Conservation (phyloP, 2,797 vertebrate genomes). For the Calcarius lapponicus region DNA sequence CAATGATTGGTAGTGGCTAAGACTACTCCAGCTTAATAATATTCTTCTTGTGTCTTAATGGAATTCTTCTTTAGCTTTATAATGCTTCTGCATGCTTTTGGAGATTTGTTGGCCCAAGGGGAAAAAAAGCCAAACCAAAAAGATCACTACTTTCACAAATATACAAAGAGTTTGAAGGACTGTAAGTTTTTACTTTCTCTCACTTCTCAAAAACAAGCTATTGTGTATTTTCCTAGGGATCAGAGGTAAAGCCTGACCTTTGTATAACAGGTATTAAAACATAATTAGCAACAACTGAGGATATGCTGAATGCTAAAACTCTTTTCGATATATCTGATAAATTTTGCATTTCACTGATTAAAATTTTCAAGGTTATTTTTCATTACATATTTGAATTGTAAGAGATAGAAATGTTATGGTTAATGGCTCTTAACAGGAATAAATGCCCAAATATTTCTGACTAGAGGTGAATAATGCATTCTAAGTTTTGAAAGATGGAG, state of each 20-base stretch:
- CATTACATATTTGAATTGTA: not conserved
- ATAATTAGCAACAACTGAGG: not conserved
- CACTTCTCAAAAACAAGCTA: not conserved
- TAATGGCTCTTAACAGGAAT: not conserved
- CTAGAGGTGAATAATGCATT: not conserved
- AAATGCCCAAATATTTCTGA: not conserved
- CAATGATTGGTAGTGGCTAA: not conserved
- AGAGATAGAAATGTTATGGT: not conserved
- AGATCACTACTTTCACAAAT: not conserved
- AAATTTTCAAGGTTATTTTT: not conserved
- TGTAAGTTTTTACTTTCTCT: not conserved
- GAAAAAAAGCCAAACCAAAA: not conserved
- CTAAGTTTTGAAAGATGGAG: not conserved
- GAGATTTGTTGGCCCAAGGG: fast-evolving
- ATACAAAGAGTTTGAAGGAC: not conserved
- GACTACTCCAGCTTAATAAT: not conserved
- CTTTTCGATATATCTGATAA: not conserved
- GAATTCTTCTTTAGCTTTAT: not conserved
- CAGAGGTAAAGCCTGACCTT: not conserved
- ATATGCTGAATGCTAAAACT: not conserved
- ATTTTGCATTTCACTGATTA: not conserved
- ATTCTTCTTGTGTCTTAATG: not conserved
- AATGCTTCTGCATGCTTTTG: not conserved
- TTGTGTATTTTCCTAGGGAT: not conserved
- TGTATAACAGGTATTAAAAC: not conserved